Evolutionary conservation across 2,888 invertebrate genomes (phyloP).

Genomic region (Bellardia pandia): DNA sequence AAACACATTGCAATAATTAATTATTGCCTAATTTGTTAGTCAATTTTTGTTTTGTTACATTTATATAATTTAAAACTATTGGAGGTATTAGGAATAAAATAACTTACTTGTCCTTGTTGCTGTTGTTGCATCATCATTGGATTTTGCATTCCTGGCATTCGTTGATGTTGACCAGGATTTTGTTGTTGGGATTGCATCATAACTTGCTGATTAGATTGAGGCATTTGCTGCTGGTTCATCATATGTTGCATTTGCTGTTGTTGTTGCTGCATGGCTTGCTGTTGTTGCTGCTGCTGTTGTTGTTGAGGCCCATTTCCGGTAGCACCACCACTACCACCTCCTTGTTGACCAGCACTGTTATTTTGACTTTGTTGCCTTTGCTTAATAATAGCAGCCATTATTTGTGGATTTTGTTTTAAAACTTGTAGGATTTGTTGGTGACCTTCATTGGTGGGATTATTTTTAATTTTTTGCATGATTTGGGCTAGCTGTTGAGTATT

Average conservation of each 20-base stretch:
- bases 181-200: constrained; percentile 83
- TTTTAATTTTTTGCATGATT: constrained; percentile 94
- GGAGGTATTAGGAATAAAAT: neutral
- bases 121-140: constrained; percentile 81
- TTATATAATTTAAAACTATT: neutral
- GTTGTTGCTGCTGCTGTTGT: constrained; percentile 78
- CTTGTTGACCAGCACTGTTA: constrained; percentile 79
- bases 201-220: constrained; percentile 84
- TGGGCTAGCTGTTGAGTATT: constrained; percentile 90
- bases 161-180: constrained; percentile 82
- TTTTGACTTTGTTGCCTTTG: constrained; percentile 88
- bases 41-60: no score
- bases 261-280: constrained; percentile 77
- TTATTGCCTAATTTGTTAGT: no score
- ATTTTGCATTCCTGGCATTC: constrained; percentile 83
- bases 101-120: constrained; percentile 83
- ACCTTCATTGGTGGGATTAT: constrained; percentile 95
- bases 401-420: constrained; percentile 95
- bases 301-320: constrained; percentile 79
- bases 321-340: constrained; percentile 76
- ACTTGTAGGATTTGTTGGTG: constrained; percentile 95
- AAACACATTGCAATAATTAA: no score
- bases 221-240: constrained; percentile 82
- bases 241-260: constrained; percentile 85
- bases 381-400: constrained; percentile 98